Evolutionary conservation across 2,113 vertebrate species (phyloP), one percentile per base, ranked within the genome.

Genomic region (Gnathonemus longibarbis): DNA sequence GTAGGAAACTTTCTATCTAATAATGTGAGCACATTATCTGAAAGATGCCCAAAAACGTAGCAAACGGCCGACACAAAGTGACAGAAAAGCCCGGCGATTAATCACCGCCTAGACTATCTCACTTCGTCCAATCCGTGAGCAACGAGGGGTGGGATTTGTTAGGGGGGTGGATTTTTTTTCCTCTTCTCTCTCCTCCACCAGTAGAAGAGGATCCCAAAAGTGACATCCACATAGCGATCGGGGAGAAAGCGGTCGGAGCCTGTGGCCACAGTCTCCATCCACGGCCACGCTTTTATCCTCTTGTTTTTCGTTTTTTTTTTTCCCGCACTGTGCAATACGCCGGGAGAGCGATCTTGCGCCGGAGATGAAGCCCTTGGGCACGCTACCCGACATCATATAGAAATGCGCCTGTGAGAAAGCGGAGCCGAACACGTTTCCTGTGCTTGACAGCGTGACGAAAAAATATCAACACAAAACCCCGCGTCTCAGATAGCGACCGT

Each of bases 201-300:
- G 92, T 31, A 49, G 31, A 84, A 92, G 93, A 94, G 93, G 93
- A 94, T 94, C 93, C 93, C 93, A 92, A 95, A 95, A 94, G 94
- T 94, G 94, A 95, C 94, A 95, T 94, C 93, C 93, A 91, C 92
- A 92, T 77, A 93, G 39, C 84, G 48, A 53, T 86, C 84, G 46
- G 84, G 52, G 89, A 84, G 74, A 62, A 90, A 91, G 89, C 92
- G 85, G 89, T 70, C 89, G 90, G 42, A 58, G 31, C 31, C 56
- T 31, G 39, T 19, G 80, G 39, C 27, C 3, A 45, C 56, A 88
- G 3, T 39, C 89, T 84, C 53, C 42, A 50, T 89, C 77, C 80
- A 52, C 89, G 53, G 19, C 42, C 21, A 53, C 70, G 11, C 66
- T 53, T 39, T 84, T 53, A 35, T 83, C 27, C 53, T 13, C 19